phyloP scores from a whole-genome alignment of 2,888 invertebrate species.

The Lepas anatifera region DNA sequence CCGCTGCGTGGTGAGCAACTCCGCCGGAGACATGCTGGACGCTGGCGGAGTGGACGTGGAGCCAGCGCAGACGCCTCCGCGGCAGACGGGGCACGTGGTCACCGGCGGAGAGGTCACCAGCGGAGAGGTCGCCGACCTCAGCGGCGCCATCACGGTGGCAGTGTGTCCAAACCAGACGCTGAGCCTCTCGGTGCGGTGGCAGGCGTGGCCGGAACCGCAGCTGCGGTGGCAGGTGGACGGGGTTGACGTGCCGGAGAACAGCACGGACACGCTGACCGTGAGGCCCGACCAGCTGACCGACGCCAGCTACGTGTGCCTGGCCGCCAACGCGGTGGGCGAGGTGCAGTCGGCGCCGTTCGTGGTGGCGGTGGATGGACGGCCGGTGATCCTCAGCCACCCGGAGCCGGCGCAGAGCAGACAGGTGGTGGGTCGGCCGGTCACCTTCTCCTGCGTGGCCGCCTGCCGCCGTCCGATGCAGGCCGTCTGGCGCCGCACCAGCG shows the following conservation, averaged over 20 bases:
- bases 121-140: too few relatives aligned
- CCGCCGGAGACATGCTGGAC: background rate
- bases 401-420: background rate
- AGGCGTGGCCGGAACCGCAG: background rate
- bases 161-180: background rate
- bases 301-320: background rate
- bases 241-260: background rate
- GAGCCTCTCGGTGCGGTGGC: background rate
- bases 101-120: background rate
- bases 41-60: background rate
- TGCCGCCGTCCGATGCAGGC: background rate
- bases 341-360: background rate
- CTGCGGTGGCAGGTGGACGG: background rate
- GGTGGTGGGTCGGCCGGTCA: background rate
- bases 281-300: background rate
- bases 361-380: background rate
- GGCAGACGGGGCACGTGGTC: background rate
- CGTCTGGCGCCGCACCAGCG: background rate
- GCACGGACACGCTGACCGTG: background rate
- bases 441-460: background rate
- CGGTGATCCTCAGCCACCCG: background rate
- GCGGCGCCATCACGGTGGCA: too few relatives aligned
- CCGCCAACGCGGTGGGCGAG: background rate
- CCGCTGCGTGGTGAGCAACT: background rate
- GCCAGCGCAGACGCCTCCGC: background rate